A percentile compares a stretch with the other conserved stretches of the same genome.
Evolutionary conservation across 1,140 invertebrate genomes (phyloP).

Genomic region (Brachionus rubens): DNA sequence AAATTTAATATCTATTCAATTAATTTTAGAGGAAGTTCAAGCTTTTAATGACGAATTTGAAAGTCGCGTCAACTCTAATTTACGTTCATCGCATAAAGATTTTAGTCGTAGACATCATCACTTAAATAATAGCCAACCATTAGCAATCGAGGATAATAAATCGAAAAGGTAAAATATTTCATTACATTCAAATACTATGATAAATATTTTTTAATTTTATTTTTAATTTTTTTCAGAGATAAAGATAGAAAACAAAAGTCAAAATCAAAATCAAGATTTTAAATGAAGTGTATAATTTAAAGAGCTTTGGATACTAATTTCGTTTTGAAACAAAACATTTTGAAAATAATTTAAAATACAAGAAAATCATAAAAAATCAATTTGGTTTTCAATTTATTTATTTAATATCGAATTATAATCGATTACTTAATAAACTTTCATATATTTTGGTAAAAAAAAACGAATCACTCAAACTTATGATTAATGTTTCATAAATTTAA

Average conservation of each 20-base stretch:
- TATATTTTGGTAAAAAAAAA: no score
- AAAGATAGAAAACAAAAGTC: conserved; percentile 10
- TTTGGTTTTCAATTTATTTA: no score
- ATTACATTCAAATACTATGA: background rate
- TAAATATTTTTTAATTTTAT: background rate
- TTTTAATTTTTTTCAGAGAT: conserved; percentile 7
- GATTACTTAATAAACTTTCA: no score
- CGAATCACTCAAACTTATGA: no score
- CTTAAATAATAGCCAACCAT: conserved; percentile 18
- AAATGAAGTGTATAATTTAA: no score
- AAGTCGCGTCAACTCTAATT: background rate
- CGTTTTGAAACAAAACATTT: no score
- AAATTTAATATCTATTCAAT: no score
- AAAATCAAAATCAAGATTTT: background rate
- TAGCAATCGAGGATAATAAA: conserved; percentile 25
- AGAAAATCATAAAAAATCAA: no score
- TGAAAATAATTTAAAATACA: no score
- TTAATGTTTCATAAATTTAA: no score
- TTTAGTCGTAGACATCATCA: conserved; percentile 8
- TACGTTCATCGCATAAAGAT: background rate
- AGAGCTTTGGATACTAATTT: no score
- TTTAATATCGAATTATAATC: no score
- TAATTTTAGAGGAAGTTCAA: conserved; percentile 11
- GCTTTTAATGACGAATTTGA: conserved; percentile 43
- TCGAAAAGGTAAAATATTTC: background rate